A percentile compares a stretch with the other conserved stretches of the same genome.
Evolutionary conservation across 2,888 invertebrate genomes (phyloP).

Genomic region (Cryptosula pallasiana): DNA sequence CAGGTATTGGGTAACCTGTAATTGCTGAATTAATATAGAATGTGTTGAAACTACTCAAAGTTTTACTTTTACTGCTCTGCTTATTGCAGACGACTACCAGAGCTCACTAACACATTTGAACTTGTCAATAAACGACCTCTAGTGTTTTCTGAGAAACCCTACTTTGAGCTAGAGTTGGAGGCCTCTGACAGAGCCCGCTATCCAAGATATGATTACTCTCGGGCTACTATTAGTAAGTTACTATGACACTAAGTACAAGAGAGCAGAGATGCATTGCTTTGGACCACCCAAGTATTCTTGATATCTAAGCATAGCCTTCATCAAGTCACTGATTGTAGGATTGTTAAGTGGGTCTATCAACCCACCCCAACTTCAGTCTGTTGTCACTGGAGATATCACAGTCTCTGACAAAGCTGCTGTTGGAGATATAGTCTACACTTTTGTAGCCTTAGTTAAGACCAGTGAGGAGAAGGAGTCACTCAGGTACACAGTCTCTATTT

Average conservation of each 20-base stretch:
- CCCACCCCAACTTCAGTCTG: neutral
- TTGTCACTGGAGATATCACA: slow-evolving; percentile 8
- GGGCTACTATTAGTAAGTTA: slow-evolving; percentile 15
- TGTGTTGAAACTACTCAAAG: too few relatives aligned
- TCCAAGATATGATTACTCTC: slow-evolving; percentile 12
- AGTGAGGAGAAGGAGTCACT: slow-evolving; percentile 7
- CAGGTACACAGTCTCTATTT: too few relatives aligned
- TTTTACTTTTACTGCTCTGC: neutral
- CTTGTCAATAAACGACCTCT: slow-evolving; percentile 1
- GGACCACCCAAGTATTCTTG: too few relatives aligned
- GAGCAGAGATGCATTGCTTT: too few relatives aligned
- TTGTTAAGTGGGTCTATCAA: slow-evolving; percentile 2
- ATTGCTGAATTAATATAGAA: neutral
- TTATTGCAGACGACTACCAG: neutral
- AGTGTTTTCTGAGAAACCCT: slow-evolving; percentile 10
- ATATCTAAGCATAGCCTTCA: too few relatives aligned
- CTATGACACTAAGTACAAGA: too few relatives aligned
- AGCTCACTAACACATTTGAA: neutral
- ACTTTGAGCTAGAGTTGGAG: slow-evolving; percentile 21
- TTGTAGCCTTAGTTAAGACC: slow-evolving; percentile 2
- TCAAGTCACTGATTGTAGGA: too few relatives aligned
- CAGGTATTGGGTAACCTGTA: neutral
- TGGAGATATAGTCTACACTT: slow-evolving; percentile 15
- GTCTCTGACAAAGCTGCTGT: neutral
- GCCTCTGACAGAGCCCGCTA: slow-evolving; percentile 2